These are phyloP conservation scores for Perccottus glenii DNA, from an alignment of 2,113 vertebrate genomes.

Conservation along the genomic window DNA sequence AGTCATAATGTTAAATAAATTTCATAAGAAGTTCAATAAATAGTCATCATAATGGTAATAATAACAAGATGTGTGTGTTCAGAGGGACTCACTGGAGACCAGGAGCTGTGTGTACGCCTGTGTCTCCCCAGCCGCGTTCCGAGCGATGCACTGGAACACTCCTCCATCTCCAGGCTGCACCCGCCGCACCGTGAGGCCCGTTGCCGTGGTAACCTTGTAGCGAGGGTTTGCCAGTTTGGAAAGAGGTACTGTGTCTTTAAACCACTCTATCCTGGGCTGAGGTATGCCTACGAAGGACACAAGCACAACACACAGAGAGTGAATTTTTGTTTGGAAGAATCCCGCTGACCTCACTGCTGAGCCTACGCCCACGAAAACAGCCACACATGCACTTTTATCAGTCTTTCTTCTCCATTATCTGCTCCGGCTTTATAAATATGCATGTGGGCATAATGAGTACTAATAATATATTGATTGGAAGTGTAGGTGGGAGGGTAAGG, in stretches of 20 bases:
- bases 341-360: constrained; percentile 36
- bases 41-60: too few relatives aligned
- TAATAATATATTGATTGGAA: constrained; percentile 76
- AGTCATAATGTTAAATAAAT: too few relatives aligned
- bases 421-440: constrained; percentile 64
- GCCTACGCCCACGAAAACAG: constrained; percentile 31
- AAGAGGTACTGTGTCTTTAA: constrained; percentile 86
- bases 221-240: constrained; percentile 84
- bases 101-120: constrained; percentile 88
- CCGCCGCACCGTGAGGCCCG: constrained; percentile 83
- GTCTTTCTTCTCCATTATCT: constrained; percentile 34
- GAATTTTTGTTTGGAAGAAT: constrained; percentile 29
- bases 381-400: constrained; percentile 14
- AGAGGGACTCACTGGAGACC: constrained; percentile 88
- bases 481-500: constrained; percentile 54
- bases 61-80: not conserved
- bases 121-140: constrained; percentile 85
- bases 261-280: constrained; percentile 87
- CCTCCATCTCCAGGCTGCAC: constrained; percentile 88
- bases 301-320: not conserved
- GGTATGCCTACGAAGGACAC: constrained; percentile 82
- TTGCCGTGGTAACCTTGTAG: constrained; percentile 83
- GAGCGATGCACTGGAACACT: constrained; percentile 94
- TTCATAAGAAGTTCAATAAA: too few relatives aligned
- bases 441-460: constrained; percentile 59